Percentiles rank a stretch among this genome's conserved stretches.
phyloP scores from a whole-genome alignment of 2,113 vertebrate genomes.

The Globicephala melas region DNA sequence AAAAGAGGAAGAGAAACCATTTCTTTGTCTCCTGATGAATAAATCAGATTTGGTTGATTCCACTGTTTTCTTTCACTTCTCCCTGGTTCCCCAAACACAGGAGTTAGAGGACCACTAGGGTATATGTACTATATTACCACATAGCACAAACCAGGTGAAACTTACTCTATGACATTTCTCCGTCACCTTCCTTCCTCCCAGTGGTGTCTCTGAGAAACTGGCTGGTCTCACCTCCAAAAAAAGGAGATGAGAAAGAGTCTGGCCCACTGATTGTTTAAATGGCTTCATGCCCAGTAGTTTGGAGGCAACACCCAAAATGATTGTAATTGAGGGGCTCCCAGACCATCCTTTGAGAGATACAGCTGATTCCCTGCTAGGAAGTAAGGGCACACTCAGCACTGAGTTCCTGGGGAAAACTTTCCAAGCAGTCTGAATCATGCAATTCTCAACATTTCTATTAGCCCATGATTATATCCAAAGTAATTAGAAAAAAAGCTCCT shows the following conservation, averaged over 20 bases:
- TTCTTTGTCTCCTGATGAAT: neutral
- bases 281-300: neutral
- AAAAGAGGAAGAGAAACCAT: neutral
- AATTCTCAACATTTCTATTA: neutral
- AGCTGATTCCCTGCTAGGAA: neutral
- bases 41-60: neutral
- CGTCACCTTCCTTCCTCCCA: neutral
- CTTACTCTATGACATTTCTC: neutral
- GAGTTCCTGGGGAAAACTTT: neutral
- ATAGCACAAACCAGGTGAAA: neutral
- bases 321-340: too few relatives aligned
- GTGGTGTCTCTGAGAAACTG: neutral
- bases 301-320: neutral
- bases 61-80: neutral
- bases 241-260: neutral
- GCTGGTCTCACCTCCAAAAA: neutral
- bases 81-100: neutral
- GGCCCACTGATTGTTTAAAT: neutral
- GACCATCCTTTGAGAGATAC: neutral
- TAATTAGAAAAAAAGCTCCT: neutral
- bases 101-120: neutral
- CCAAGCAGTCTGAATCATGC: neutral
- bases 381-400: neutral
- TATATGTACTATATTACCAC: rapidly evolving
- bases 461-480: neutral